Percentiles rank a stretch among this genome's conserved stretches.
Evolutionary conservation across 2,797 vertebrate genomes (phyloP).

Genomic region (Sciaenops ocellatus): DNA sequence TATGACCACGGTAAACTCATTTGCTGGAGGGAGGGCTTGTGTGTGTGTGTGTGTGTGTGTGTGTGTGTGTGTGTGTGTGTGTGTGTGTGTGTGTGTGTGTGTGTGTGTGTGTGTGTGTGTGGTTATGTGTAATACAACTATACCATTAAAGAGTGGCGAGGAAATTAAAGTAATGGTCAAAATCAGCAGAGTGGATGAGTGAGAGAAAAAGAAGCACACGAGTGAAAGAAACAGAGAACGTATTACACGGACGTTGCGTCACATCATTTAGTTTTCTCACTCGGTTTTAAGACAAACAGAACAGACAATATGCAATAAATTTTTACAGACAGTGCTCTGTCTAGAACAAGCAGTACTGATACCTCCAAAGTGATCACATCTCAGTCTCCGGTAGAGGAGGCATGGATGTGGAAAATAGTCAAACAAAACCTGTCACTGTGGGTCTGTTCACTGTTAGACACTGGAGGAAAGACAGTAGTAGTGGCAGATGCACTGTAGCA

Average conservation of each 20-base stretch:
- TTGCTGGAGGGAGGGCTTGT: constrained; percentile 79
- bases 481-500: background rate
- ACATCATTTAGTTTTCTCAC: constrained; percentile 73
- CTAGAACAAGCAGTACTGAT: constrained; percentile 31
- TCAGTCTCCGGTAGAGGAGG: constrained; percentile 20
- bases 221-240: constrained; percentile 37
- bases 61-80: constrained; percentile 6
- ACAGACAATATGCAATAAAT: constrained; percentile 25
- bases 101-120: background rate
- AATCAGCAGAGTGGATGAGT: constrained; percentile 45
- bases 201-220: constrained; percentile 37
- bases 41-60: background rate
- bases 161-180: constrained; percentile 79
- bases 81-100: constrained; percentile 3
- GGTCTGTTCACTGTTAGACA: constrained; percentile 18
- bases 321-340: constrained; percentile 33
- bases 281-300: constrained; percentile 65
- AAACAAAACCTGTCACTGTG: constrained; percentile 23
- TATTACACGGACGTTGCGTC: constrained; percentile 81
- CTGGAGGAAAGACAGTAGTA: background rate
- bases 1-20: constrained; percentile 86
- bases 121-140: constrained; percentile 59
- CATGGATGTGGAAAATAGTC: constrained; percentile 28
- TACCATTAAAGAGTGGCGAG: constrained; percentile 70
- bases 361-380: constrained; percentile 28